phyloP scores from a whole-genome alignment of 2,113 vertebrate species.

The Athene noctua region DNA sequence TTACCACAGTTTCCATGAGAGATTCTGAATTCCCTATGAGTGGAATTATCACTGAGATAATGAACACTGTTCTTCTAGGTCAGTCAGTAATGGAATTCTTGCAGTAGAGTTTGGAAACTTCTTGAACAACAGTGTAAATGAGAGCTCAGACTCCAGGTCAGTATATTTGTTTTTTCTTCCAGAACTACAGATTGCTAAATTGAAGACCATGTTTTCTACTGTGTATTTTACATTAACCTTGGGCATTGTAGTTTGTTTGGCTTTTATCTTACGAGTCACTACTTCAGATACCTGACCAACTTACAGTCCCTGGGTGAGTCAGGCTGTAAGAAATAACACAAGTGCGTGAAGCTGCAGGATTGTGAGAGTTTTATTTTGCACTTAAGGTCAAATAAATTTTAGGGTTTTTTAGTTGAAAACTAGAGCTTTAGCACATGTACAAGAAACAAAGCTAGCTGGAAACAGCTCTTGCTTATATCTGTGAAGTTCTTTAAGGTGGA shows the following conservation, averaged over 20 bases:
- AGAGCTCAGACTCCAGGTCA: slow-evolving; percentile 79
- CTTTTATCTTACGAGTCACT: background rate
- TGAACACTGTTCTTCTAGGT: slow-evolving; percentile 66
- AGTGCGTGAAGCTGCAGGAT: background rate
- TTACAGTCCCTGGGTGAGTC: background rate
- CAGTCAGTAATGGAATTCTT: slow-evolving; percentile 78
- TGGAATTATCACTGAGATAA: background rate
- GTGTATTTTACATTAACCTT: background rate
- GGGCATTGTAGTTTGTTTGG: background rate
- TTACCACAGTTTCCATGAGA: background rate
- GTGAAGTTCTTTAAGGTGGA: background rate
- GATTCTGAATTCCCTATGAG: background rate
- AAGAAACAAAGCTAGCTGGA: background rate
- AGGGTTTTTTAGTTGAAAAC: background rate
- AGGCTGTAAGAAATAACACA: background rate
- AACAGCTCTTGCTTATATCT: background rate
- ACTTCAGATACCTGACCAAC: background rate
- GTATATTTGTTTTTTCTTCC: slow-evolving; percentile 33
- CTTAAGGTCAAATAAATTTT: background rate
- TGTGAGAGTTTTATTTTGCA: background rate
- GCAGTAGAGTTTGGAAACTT: slow-evolving; percentile 83
- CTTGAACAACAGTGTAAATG: slow-evolving; percentile 77
- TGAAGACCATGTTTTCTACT: background rate
- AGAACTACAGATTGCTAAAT: background rate
- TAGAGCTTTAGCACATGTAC: background rate